Evolutionary conservation across 2,113 vertebrate species (phyloP), one percentile per base, ranked within the genome.

Genomic region (Cyprinus carpio): DNA sequence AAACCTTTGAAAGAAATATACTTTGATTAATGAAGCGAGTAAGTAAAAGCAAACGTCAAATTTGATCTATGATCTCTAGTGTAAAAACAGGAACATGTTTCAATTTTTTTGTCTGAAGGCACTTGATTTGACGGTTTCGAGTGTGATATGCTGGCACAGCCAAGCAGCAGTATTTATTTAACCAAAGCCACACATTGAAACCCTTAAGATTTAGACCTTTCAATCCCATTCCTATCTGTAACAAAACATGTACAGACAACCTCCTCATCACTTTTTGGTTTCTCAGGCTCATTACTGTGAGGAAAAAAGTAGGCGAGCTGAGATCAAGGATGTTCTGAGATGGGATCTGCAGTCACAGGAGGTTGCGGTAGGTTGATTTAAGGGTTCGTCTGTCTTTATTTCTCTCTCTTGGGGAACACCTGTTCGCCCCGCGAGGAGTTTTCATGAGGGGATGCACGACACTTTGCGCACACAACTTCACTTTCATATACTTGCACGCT

Each of bases 261-360:
- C 87, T 75, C 86, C 89, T 91, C 89, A 88, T 49, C 13, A 13
- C 43, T 93, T 95, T 98, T 96, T 95, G 97, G 97, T 95, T 96
- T 94, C 91, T 95, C 93, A 94, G 92, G 93, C 92, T 92, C 74
- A 79, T 29, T 65, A 60, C 75, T 11, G 56, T 79, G 20, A 16
- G 23, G 20, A 56, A 16, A 85, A 87, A 75, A 64, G 81, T 69
- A 51, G 29, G 51, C 43, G 75, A 65, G 84, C 81, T 85, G 89
- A 31, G n/a, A 67, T 65, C 62, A 67, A 23, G 76, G 49, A 37
- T 29, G 15, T 34, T 31, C n/a, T 76, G 46, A 51, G 74, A 67
- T 13, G 25, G 64, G 64, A 67, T 13, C 15, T 27, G 46, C 46
- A 72, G 69, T 43, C 69, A 72, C 20, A 13, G 34, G 43, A 76